These are phyloP conservation scores for Poicephalus meyeri DNA, from an alignment of 2,113 vertebrate species.

Conservation along the genomic window DNA sequence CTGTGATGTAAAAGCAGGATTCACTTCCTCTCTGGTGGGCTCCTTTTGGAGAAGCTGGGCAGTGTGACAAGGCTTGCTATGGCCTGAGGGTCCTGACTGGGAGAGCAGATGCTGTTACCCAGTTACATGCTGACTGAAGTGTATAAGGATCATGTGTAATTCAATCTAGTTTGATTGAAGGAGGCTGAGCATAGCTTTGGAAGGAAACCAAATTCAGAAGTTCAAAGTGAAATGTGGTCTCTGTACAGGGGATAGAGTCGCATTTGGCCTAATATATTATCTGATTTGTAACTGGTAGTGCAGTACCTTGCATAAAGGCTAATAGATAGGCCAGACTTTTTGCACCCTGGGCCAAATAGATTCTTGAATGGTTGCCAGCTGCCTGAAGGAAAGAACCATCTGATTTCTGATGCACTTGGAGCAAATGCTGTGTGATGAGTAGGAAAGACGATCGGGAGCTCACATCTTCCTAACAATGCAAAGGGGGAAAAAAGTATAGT, in stretches of 20 bases:
- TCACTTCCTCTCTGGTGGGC: neutral
- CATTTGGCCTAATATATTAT: fast-evolving
- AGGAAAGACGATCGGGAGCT: neutral
- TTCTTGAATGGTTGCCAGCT: neutral
- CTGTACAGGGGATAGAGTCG: neutral
- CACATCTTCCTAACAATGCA: neutral
- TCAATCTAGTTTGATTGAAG: neutral
- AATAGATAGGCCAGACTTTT: neutral
- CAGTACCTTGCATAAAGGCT: neutral
- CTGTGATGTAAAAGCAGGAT: neutral
- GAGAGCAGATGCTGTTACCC: neutral
- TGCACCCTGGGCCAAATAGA: neutral
- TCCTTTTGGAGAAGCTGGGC: neutral
- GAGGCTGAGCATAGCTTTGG: constrained; percentile 32
- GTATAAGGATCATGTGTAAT: neutral
- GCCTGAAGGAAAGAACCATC: neutral
- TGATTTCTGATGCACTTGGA: neutral
- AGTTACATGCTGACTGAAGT: neutral
- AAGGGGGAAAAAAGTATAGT: neutral
- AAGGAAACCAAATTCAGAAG: neutral
- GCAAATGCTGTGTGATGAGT: neutral
- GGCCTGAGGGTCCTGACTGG: neutral
- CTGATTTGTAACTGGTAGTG: neutral
- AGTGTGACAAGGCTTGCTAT: neutral
- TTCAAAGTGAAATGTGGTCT: neutral